Evolutionary conservation across 2,888 invertebrate genomes (phyloP).

Genomic region (Julus scandinavius): DNA sequence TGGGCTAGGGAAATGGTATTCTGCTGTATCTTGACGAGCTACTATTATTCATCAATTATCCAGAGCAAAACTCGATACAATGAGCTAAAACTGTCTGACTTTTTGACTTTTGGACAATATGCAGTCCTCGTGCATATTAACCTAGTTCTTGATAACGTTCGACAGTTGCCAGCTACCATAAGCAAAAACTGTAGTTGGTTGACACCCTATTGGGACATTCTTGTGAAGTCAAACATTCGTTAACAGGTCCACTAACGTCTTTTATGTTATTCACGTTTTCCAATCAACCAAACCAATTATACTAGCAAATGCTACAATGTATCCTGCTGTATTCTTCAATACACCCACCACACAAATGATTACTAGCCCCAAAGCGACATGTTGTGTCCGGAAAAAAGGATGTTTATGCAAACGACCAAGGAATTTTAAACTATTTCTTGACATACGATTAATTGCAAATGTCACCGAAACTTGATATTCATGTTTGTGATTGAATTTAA

Average conservation of each 20-base stretch:
- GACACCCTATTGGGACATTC: background rate
- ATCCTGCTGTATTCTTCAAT: background rate
- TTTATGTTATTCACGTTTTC: background rate
- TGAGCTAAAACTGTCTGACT: background rate
- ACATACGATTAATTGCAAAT: background rate
- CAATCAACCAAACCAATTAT: background rate
- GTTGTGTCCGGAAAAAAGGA: background rate
- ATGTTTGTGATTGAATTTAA: background rate
- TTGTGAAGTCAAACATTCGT: background rate
- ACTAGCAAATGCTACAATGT: background rate
- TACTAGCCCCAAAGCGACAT: background rate
- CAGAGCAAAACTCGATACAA: background rate
- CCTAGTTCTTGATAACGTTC: background rate
- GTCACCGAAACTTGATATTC: background rate
- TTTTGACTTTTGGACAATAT: conserved; percentile 3
- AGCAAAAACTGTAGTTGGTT: background rate
- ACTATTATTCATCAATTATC: background rate
- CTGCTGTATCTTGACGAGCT: background rate
- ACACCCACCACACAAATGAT: background rate
- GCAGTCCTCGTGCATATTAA: background rate
- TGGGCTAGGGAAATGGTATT: background rate
- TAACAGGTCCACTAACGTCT: too few relatives aligned
- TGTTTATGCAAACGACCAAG: background rate
- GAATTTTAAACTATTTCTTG: background rate
- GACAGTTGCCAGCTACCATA: background rate